These are phyloP conservation scores for Stichopus horrens DNA, from an alignment of 53 echinoderm and acorn worm species.

Conservation along the genomic window DNA sequence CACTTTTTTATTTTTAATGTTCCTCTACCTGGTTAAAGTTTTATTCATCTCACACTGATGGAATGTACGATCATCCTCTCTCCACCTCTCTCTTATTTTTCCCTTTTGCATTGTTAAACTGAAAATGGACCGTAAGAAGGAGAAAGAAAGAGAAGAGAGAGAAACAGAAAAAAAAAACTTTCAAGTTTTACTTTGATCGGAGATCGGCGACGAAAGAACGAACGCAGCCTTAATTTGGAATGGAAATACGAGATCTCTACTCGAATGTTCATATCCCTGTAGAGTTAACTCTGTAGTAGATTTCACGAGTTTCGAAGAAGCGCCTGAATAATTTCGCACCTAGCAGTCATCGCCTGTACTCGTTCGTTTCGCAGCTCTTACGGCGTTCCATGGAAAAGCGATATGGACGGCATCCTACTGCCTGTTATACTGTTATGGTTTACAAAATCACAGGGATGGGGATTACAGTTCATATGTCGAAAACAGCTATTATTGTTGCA, in stretches of 20 bases:
- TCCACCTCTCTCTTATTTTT: too few relatives aligned
- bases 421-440: too few relatives aligned
- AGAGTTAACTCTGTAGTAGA: constrained; percentile 3
- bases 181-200: background rate
- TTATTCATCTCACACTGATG: background rate
- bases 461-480: too few relatives aligned
- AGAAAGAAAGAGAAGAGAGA: background rate
- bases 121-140: background rate
- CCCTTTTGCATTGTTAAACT: background rate
- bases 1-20: background rate
- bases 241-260: constrained; percentile 22
- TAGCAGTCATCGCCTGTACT: background rate
- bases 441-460: too few relatives aligned
- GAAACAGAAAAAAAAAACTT: background rate
- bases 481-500: too few relatives aligned
- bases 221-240: constrained; percentile 20
- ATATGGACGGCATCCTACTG: background rate
- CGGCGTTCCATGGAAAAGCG: constrained; percentile 15
- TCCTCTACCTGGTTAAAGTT: background rate
- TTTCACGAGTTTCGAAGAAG: constrained; percentile 28
- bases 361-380: background rate
- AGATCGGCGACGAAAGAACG: background rate
- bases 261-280: constrained; percentile 8
- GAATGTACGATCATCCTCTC: too few relatives aligned
- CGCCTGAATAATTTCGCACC: constrained; percentile 45